phyloP scores from a whole-genome alignment of 2,113 vertebrate species.

The Illadopsis cleaveri region DNA sequence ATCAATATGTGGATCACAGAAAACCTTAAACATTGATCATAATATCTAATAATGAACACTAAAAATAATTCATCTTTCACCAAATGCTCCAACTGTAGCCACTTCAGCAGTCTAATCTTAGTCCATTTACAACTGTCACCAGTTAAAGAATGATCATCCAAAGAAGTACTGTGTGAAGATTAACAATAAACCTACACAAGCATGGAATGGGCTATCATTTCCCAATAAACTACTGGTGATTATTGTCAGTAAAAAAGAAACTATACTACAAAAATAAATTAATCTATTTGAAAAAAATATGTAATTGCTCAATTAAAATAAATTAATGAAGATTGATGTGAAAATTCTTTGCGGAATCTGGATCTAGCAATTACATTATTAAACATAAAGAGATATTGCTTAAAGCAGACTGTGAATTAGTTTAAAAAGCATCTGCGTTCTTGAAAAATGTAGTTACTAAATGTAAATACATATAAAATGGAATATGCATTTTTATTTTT shows the following conservation, averaged over 20 bases:
- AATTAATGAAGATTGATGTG: neutral
- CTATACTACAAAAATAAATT: neutral
- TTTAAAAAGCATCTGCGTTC: neutral
- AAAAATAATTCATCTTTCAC: neutral
- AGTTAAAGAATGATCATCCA: neutral
- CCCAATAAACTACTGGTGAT: neutral
- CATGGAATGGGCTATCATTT: neutral
- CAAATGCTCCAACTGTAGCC: neutral
- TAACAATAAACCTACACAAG: neutral
- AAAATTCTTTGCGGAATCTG: neutral
- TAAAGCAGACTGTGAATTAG: neutral
- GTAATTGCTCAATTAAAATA: neutral
- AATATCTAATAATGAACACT: neutral
- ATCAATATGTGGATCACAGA: neutral
- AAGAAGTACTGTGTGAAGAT: neutral
- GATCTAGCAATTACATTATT: neutral
- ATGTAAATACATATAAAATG: neutral
- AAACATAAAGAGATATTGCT: neutral
- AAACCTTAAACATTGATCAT: neutral
- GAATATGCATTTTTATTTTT: neutral
- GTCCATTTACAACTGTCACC: neutral
- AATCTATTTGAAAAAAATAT: neutral
- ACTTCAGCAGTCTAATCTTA: neutral
- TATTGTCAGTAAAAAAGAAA: neutral
- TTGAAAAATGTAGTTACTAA: neutral